These are phyloP conservation scores for Cordilura impudica DNA, from an alignment of 2,888 invertebrate genomes.

Conservation along the genomic window DNA sequence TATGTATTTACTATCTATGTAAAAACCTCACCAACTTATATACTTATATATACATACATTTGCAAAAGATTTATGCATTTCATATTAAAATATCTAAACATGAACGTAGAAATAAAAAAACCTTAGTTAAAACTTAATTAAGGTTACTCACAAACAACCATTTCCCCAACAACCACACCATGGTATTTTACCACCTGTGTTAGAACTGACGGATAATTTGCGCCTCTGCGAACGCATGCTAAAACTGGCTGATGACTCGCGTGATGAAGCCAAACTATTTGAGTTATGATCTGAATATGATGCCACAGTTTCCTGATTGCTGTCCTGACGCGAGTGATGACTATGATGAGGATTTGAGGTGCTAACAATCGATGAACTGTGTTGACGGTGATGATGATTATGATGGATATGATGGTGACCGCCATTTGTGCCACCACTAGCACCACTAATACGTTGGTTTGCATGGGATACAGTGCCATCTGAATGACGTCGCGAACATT, in stretches of 20 bases:
- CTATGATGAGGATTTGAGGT: constrained; percentile 72
- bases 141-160: constrained; percentile 72
- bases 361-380: constrained; percentile 68
- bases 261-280: constrained; percentile 76
- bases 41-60: constrained; percentile 41
- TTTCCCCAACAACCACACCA: constrained; percentile 79
- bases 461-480: constrained; percentile 73
- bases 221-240: constrained; percentile 76
- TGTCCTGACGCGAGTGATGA: constrained; percentile 75
- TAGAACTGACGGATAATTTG: constrained; percentile 77
- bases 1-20: constrained; percentile 60
- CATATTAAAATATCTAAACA: constrained; percentile 24
- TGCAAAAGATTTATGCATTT: too few species aligned
- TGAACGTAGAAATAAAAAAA: constrained; percentile 6
- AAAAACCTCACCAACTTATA: constrained; percentile 54
- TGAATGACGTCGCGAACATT: constrained; percentile 76
- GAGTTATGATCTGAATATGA: constrained; percentile 76
- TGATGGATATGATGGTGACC: constrained; percentile 68
- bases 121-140: too few species aligned
- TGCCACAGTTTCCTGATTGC: constrained; percentile 74
- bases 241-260: constrained; percentile 76
- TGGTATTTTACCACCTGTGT: constrained; percentile 77
- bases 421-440: constrained; percentile 65
- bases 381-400: constrained; percentile 69
- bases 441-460: constrained; percentile 69